Evolutionary conservation across 2,888 invertebrate species (phyloP).

Genomic region (Orchestes rusci): DNA sequence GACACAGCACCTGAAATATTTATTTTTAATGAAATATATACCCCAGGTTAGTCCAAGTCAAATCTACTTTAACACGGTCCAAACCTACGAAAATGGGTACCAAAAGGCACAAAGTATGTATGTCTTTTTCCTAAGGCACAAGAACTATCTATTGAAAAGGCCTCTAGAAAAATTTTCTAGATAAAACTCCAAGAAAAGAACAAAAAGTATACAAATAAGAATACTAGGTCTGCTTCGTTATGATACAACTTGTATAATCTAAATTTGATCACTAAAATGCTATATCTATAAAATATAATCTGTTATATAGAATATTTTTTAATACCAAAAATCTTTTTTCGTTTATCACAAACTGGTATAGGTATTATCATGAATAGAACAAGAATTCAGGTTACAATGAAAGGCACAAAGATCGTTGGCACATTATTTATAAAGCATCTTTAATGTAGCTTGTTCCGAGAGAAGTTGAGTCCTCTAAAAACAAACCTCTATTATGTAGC

Average conservation of each 20-base stretch:
- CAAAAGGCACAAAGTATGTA: constrained; percentile 39
- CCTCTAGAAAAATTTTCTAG: constrained; percentile 28
- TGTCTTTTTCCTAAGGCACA: constrained; percentile 43
- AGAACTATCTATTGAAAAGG: constrained; percentile 38
- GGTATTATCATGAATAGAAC: too few species aligned
- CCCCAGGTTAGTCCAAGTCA: constrained; percentile 2
- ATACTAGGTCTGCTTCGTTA: constrained; percentile 25
- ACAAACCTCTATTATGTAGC: too few species aligned
- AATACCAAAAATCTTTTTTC: too few species aligned
- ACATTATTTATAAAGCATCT: too few species aligned
- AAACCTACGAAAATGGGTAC: constrained; percentile 29
- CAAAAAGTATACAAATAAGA: too few species aligned
- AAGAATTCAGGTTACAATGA: too few species aligned
- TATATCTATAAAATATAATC: not conserved
- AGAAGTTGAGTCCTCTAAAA: too few species aligned
- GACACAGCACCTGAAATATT: not conserved
- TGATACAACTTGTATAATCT: constrained; percentile 11
- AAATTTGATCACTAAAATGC: constrained; percentile 22
- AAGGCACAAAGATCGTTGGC: too few species aligned
- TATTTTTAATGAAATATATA: constrained; percentile 20
- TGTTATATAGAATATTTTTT: too few species aligned
- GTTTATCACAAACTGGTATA: too few species aligned
- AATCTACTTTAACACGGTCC: constrained; percentile 19
- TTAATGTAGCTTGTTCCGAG: too few species aligned
- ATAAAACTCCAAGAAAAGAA: too few species aligned